These are phyloP conservation scores for Leptopterna dolabrata DNA, from an alignment of 2,888 invertebrate species.

Conservation along the genomic window DNA sequence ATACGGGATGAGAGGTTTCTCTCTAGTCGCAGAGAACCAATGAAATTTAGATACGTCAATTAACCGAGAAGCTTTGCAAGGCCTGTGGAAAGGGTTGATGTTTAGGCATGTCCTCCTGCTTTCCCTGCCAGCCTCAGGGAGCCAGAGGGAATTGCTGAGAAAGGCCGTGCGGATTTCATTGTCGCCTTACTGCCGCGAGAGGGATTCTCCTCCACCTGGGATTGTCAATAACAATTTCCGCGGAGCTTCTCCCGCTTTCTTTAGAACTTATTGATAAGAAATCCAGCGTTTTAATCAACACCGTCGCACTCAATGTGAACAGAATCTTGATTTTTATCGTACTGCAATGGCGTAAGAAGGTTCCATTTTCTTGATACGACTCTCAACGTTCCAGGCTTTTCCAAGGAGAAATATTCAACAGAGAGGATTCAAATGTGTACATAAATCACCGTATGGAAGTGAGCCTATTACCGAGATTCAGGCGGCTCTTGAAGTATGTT, in stretches of 20 bases:
- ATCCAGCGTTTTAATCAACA: background rate
- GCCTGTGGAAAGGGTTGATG: slow-evolving; percentile 5
- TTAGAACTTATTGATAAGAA: background rate
- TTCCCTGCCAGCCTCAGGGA: background rate
- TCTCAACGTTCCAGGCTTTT: too few species aligned
- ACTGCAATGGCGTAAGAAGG: too few species aligned
- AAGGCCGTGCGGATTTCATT: slow-evolving; percentile 10
- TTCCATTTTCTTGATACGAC: too few species aligned
- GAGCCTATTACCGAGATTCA: too few species aligned
- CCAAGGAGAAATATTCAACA: too few species aligned
- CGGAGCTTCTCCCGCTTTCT: background rate
- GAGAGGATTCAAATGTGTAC: too few species aligned
- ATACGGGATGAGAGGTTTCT: slow-evolving; percentile 14
- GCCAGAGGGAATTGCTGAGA: slow-evolving; percentile 5
- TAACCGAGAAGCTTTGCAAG: slow-evolving; percentile 1
- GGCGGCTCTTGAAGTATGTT: too few species aligned
- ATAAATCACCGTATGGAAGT: too few species aligned
- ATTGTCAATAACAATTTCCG: background rate
- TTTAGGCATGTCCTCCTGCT: background rate
- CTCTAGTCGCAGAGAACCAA: slow-evolving; percentile 2
- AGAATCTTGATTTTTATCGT: too few species aligned
- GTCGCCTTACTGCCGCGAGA: background rate
- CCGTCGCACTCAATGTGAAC: background rate
- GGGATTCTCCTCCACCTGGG: background rate
- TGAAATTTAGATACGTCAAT: slow-evolving; percentile 31